phyloP scores from a whole-genome alignment of 2,113 vertebrate genomes.

The Scomber colias region DNA sequence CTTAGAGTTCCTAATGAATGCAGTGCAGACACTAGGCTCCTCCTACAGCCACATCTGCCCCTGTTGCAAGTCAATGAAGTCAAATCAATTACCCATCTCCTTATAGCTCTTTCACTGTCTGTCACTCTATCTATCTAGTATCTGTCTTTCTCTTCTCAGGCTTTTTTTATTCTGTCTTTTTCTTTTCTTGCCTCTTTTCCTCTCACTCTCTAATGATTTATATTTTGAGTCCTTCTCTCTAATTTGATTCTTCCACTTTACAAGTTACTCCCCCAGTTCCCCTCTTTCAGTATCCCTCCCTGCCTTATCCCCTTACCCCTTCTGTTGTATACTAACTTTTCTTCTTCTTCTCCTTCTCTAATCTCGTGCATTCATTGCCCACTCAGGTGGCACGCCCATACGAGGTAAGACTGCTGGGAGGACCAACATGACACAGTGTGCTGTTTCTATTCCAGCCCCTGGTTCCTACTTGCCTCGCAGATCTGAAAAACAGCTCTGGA shows the following conservation, averaged over 20 bases:
- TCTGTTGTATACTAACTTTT: constrained; percentile 81
- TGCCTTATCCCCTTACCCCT: constrained; percentile 53
- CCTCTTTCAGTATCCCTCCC: constrained; percentile 46
- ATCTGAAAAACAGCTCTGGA: constrained; percentile 63
- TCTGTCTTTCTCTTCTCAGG: constrained; percentile 63
- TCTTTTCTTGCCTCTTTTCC: constrained; percentile 48
- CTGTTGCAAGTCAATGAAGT: constrained; percentile 73
- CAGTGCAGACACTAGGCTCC: constrained; percentile 46
- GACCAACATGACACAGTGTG: constrained; percentile 81
- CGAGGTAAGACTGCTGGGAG: constrained; percentile 85
- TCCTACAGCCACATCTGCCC: constrained; percentile 62
- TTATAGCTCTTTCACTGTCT: constrained; percentile 72
- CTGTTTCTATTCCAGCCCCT: constrained; percentile 77
- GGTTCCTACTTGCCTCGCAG: constrained; percentile 70
- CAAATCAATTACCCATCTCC: constrained; percentile 75
- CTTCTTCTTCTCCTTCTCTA: constrained; percentile 86
- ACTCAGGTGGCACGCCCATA: constrained; percentile 86
- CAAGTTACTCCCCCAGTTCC: constrained; percentile 56
- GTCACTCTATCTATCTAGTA: constrained; percentile 66
- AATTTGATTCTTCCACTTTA: constrained; percentile 71
- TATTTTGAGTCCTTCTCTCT: constrained; percentile 74
- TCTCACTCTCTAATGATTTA: constrained; percentile 70
- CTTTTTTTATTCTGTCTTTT: constrained; percentile 70
- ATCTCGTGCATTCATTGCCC: constrained; percentile 87
- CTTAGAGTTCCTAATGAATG: constrained; percentile 33